Conservation (phyloP, 92 coral and sea anemone genomes). For the Montipora capitata region DNA sequence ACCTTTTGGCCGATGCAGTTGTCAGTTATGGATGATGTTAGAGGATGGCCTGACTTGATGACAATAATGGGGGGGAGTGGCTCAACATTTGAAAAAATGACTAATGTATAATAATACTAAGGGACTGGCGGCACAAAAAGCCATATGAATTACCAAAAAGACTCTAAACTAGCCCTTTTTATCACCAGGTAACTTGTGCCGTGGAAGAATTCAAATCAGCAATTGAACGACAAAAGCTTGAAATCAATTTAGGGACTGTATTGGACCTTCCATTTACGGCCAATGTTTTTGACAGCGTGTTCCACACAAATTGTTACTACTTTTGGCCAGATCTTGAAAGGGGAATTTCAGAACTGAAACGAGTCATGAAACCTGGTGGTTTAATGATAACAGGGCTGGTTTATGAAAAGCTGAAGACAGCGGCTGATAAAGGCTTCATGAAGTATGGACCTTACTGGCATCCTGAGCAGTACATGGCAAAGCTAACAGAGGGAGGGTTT, state of each 20-base stretch:
- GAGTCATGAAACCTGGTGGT: slow-evolving; percentile 48
- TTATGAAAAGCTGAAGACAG: not conserved
- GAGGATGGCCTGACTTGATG: too few relatives aligned
- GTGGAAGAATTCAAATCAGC: not conserved
- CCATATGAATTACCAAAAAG: too few relatives aligned
- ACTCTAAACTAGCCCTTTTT: not conserved
- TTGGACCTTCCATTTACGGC: slow-evolving; percentile 8
- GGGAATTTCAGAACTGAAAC: slow-evolving; percentile 27
- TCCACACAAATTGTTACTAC: slow-evolving; percentile 51
- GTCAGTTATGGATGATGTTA: too few relatives aligned
- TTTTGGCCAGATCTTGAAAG: slow-evolving; percentile 44
- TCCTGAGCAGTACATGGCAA: slow-evolving; percentile 15
- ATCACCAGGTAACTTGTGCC: not conserved
- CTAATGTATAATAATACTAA: too few relatives aligned
- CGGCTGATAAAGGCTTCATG: not conserved
- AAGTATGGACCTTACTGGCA: slow-evolving; percentile 23
- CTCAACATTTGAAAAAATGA: too few relatives aligned
- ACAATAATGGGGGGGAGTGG: too few relatives aligned
- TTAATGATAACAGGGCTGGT: slow-evolving; percentile 21
- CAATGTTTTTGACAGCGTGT: slow-evolving; percentile 35
- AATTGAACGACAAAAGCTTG: slow-evolving; percentile 14
- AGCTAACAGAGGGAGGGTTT: slow-evolving; percentile 16
- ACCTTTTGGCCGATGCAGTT: too few relatives aligned
- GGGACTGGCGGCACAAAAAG: too few relatives aligned
- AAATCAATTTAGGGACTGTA: slow-evolving; percentile 21